These are phyloP conservation scores for Spatula versicolor DNA, from an alignment of 2,797 vertebrate species.

Conservation along the genomic window DNA sequence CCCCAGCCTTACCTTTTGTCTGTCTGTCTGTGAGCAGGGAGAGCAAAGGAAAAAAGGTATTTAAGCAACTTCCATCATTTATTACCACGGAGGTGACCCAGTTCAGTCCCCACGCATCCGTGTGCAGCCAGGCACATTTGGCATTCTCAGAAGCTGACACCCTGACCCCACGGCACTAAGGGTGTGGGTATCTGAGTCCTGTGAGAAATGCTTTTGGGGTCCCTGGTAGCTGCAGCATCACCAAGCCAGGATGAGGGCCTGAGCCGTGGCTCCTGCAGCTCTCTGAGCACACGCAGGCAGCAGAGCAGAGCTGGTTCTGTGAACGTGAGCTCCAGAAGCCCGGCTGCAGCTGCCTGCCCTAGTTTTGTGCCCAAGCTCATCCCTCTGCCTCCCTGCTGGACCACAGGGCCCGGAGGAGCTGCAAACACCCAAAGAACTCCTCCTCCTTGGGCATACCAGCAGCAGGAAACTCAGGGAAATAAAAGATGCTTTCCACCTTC, in stretches of 20 bases:
- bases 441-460: background rate
- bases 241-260: background rate
- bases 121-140: background rate
- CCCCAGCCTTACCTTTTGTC: slow-evolving; percentile 79
- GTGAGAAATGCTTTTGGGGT: no score
- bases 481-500: background rate
- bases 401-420: background rate
- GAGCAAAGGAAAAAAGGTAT: slow-evolving; percentile 31
- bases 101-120: background rate
- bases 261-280: background rate
- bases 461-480: background rate
- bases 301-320: background rate
- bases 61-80: background rate
- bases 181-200: no score
- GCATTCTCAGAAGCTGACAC: no score
- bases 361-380: background rate
- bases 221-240: no score
- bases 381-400: background rate
- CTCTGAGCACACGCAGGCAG: background rate
- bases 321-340: background rate
- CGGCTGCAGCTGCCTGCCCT: background rate
- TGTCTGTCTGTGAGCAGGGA: slow-evolving; percentile 79
- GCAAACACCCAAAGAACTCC: background rate
- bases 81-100: background rate
- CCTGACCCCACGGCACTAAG: no score